Percentiles rank a stretch among this genome's conserved stretches.
These are phyloP conservation scores for Ceratosolen solmsi DNA, from an alignment of 1,140 invertebrate species.

Conservation along the genomic window DNA sequence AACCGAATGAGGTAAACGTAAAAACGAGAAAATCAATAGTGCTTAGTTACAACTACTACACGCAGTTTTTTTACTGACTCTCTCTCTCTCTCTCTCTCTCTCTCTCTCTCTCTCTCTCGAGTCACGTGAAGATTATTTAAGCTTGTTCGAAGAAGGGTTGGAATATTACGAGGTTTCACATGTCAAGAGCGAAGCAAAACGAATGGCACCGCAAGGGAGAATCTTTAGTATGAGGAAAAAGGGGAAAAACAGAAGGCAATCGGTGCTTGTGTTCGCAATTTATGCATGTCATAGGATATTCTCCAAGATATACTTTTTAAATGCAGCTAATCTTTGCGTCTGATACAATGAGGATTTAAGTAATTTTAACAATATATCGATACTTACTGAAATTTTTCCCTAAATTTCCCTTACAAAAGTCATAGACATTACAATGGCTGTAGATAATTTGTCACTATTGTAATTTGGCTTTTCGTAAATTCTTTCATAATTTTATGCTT, in stretches of 20 bases:
- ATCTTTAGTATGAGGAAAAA: neutral
- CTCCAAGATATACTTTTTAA: neutral
- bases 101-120: neutral
- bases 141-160: neutral
- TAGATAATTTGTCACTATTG: too few relatives aligned
- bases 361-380: too few relatives aligned
- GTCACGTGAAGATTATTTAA: slow-evolving; percentile 1
- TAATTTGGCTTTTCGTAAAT: too few relatives aligned
- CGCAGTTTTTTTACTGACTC: slow-evolving; percentile 25
- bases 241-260: neutral
- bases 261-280: neutral
- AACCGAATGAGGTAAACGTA: neutral
- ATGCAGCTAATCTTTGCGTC: neutral
- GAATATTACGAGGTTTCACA: slow-evolving; percentile 48
- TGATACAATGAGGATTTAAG: neutral
- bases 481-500: too few relatives aligned
- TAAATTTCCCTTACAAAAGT: too few relatives aligned
- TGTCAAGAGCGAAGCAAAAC: neutral
- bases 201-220: neutral
- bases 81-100: too few relatives aligned
- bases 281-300: neutral
- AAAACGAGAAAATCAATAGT: slow-evolving; percentile 40
- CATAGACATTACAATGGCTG: too few relatives aligned
- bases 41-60: slow-evolving; percentile 14
- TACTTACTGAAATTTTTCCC: too few relatives aligned